phyloP scores from a whole-genome alignment of 2,113 vertebrate species.

The Lethenteron reissneri region DNA sequence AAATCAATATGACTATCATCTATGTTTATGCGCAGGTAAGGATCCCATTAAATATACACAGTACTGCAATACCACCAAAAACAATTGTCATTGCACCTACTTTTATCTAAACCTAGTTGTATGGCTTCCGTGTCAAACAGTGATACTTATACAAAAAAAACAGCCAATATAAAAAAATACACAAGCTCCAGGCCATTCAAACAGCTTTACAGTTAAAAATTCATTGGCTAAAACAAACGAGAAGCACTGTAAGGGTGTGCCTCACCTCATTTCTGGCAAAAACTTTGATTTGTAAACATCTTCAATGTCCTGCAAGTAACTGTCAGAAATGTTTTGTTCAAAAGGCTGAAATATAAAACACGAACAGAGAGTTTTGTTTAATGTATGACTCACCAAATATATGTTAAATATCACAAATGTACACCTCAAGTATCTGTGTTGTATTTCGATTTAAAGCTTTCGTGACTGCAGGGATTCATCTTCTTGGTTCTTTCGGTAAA shows the following conservation, averaged over 20 bases:
- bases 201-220: background rate
- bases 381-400: background rate
- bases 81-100: background rate
- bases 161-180: background rate
- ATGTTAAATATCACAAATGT: background rate
- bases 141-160: background rate
- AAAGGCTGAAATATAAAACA: conserved; percentile 4
- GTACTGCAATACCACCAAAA: background rate
- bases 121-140: background rate
- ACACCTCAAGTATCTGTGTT: background rate
- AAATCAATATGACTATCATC: no score
- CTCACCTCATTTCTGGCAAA: conserved; percentile 6
- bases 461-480: no score
- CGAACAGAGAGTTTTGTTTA: background rate
- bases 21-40: no score
- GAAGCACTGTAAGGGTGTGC: background rate
- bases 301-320: conserved; percentile 1
- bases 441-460: background rate
- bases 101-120: background rate
- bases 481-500: no score
- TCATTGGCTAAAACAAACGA: background rate
- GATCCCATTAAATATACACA: no score
- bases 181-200: background rate
- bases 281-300: conserved; percentile 5
- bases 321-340: conserved; percentile 6